These are phyloP conservation scores for Vespertilio murinus DNA, from an alignment of 2,797 vertebrate species.

Conservation along the genomic window DNA sequence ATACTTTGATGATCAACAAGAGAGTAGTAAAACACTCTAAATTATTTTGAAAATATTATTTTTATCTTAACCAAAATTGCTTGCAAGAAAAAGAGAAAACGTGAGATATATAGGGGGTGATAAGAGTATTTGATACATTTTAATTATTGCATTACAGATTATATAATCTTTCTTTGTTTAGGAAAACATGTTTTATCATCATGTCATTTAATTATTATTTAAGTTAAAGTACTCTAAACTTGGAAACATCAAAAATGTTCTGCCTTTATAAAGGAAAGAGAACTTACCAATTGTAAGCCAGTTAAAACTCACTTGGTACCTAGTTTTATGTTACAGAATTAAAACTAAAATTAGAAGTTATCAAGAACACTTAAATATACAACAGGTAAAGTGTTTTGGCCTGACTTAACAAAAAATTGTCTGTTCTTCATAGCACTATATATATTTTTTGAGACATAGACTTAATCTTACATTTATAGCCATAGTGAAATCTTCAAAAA, in stretches of 20 bases:
- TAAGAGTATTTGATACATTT: not conserved
- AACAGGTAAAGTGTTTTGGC: not conserved
- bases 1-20: not conserved
- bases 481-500: constrained; percentile 14
- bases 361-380: not conserved
- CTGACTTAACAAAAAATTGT: not conserved
- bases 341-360: not conserved
- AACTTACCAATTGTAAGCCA: not conserved
- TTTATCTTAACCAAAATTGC: not conserved
- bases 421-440: not conserved
- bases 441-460: not conserved
- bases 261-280: not conserved
- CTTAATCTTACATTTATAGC: not conserved
- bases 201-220: not conserved
- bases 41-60: not conserved
- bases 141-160: not conserved
- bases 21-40: not conserved
- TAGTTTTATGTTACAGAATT: not conserved
- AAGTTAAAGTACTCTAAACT: not conserved
- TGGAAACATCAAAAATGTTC: not conserved
- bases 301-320: not conserved
- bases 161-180: not conserved
- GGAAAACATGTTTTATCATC: not conserved
- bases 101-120: rapidly evolving
- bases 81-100: not conserved